A percentile compares a stretch with the other conserved stretches of the same genome.
Conservation (phyloP, 2,797 vertebrate genomes). For the Gallinago solitaria region DNA sequence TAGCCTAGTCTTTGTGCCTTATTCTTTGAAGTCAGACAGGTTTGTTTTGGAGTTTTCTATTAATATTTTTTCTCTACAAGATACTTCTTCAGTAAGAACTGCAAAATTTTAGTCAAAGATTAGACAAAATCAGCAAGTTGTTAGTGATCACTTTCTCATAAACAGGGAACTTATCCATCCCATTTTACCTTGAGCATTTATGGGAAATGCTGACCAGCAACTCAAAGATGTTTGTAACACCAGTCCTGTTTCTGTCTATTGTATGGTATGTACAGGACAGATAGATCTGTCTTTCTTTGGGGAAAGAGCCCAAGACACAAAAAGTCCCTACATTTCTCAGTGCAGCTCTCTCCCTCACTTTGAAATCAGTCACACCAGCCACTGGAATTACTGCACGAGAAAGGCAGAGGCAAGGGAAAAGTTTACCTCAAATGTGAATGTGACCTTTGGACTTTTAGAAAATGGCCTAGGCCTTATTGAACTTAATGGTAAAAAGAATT, state of each 20-base stretch:
- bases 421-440: neutral
- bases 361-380: neutral
- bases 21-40: neutral
- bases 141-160: neutral
- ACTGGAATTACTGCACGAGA: neutral
- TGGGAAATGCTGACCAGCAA: neutral
- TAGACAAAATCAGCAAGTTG: neutral
- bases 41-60: neutral
- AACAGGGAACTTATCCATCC: neutral
- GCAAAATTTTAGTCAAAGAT: neutral
- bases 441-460: neutral
- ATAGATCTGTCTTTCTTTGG: neutral
- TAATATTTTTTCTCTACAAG: neutral
- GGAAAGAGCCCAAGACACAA: neutral
- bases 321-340: neutral
- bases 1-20: neutral
- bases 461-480: neutral
- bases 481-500: neutral
- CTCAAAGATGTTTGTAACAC: neutral
- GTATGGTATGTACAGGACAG: neutral
- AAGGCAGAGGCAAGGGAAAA: neutral
- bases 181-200: neutral
- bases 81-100: neutral
- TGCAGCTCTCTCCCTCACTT: neutral
- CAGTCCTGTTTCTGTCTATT: neutral